These are phyloP conservation scores for Anodontia alba DNA, from an alignment of 2,888 invertebrate species.

Conservation along the genomic window DNA sequence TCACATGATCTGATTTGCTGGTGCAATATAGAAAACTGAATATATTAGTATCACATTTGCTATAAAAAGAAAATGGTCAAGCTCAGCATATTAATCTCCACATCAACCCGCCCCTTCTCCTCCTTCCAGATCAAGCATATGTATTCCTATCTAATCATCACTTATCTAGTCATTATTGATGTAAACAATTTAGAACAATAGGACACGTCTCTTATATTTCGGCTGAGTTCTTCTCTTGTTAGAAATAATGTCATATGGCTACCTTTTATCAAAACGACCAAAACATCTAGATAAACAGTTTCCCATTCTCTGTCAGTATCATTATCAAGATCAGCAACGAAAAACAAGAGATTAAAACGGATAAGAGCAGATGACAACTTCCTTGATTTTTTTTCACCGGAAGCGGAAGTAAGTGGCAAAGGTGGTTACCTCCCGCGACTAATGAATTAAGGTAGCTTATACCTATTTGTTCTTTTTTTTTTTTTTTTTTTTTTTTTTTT, in stretches of 20 bases:
- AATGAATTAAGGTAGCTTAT: not conserved
- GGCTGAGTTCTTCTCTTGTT: not conserved
- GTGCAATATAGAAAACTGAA: no score
- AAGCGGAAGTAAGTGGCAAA: slow-evolving; percentile 37
- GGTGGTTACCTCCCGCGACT: not conserved
- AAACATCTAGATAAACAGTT: slow-evolving; percentile 59
- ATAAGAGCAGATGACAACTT: slow-evolving; percentile 59
- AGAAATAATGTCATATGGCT: not conserved
- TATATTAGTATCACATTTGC: no score
- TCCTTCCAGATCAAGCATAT: no score
- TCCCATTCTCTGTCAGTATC: slow-evolving; percentile 43
- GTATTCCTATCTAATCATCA: not conserved
- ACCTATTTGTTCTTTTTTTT: no score
- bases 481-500: no score
- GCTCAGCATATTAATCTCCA: no score
- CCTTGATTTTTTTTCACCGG: slow-evolving; percentile 30
- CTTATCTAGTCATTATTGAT: not conserved
- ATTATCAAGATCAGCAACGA: slow-evolving; percentile 8
- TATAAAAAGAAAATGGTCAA: no score
- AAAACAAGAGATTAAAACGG: not conserved
- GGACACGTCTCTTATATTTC: not conserved
- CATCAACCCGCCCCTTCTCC: no score
- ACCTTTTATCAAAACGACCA: slow-evolving; percentile 56
- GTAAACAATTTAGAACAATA: not conserved
- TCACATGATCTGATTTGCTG: no score